These are phyloP conservation scores for Adelges cooleyi DNA, from an alignment of 1,140 invertebrate genomes.

Conservation along the genomic window DNA sequence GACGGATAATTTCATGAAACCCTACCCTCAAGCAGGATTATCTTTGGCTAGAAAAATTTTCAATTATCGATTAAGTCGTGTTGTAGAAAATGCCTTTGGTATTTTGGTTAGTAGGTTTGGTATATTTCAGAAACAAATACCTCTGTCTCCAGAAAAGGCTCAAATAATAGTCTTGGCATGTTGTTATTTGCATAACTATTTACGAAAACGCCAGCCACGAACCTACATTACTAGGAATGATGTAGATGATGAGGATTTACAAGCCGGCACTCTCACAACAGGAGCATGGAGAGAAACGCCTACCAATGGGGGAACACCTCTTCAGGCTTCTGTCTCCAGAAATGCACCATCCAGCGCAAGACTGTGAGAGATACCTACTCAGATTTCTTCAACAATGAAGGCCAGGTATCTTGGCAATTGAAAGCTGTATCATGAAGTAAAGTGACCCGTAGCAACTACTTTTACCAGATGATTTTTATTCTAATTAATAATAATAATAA, in stretches of 20 bases:
- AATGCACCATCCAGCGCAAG: too few relatives aligned
- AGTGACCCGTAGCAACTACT: too few relatives aligned
- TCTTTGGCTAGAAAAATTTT: constrained; percentile 31
- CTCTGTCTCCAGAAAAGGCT: constrained; percentile 35
- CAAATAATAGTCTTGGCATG: constrained; percentile 35
- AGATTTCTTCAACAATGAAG: too few relatives aligned
- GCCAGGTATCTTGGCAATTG: too few relatives aligned
- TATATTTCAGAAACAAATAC: constrained; percentile 37
- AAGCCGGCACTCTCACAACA: constrained; percentile 25
- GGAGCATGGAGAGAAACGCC: constrained; percentile 5
- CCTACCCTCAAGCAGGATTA: constrained; percentile 30
- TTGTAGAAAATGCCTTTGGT: constrained; percentile 42
- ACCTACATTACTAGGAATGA: background rate
- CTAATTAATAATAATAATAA: too few relatives aligned
- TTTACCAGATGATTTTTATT: too few relatives aligned
- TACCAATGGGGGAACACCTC: too few relatives aligned
- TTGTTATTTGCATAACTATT: constrained; percentile 34
- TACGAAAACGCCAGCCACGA: background rate
- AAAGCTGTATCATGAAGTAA: too few relatives aligned
- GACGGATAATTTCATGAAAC: constrained; percentile 37
- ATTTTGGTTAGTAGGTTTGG: constrained; percentile 38
- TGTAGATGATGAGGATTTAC: constrained; percentile 9
- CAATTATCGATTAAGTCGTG: constrained; percentile 39
- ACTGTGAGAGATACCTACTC: too few relatives aligned
- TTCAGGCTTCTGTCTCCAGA: too few relatives aligned